phyloP scores from a whole-genome alignment of 2,888 invertebrate genomes.

The Erebia epiphron region DNA sequence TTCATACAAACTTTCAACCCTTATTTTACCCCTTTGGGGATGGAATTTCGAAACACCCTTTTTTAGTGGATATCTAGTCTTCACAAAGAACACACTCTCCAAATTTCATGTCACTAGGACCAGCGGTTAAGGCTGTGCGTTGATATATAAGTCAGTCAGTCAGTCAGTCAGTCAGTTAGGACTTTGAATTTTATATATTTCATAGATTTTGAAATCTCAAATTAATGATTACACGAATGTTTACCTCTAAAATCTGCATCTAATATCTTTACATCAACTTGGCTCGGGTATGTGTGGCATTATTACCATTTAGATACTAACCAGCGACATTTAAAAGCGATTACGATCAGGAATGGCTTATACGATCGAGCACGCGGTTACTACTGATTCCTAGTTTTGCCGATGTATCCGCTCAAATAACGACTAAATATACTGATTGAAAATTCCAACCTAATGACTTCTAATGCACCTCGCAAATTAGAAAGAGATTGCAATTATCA shows the following conservation, averaged over 20 bases:
- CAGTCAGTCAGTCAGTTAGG: no score
- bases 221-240: no score
- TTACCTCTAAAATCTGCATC: neutral
- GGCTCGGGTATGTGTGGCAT: neutral
- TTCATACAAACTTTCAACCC: no score
- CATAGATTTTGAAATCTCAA: no score
- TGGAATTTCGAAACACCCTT: no score
- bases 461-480: neutral
- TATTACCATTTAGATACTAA: neutral
- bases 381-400: constrained; percentile 3
- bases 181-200: no score
- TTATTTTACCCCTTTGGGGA: no score
- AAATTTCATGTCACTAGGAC: no score
- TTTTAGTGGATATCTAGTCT: no score
- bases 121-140: no score
- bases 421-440: constrained; percentile 13
- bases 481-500: neutral
- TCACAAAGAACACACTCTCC: no score
- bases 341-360: constrained; percentile 7
- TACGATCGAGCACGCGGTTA: constrained; percentile 4
- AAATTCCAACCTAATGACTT: constrained; percentile 12
- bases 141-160: no score
- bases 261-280: neutral
- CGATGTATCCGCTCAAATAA: constrained; percentile 4
- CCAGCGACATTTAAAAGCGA: neutral